Conservation (phyloP, 2,797 vertebrate genomes). For the Cuculus canorus region DNA sequence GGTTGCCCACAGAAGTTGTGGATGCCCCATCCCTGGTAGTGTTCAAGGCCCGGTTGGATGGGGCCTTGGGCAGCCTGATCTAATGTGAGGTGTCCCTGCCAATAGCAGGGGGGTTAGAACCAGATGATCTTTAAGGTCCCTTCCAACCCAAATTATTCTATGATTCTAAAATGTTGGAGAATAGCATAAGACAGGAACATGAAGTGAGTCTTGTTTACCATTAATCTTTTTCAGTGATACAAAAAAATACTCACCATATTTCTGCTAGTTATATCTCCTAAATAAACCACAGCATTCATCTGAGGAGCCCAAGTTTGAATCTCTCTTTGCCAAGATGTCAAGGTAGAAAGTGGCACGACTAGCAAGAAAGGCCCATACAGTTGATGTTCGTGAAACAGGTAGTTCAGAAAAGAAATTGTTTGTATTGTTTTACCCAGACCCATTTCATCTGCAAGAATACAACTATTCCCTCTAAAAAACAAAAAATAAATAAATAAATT, state of each 20-base stretch:
- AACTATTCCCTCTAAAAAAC: conserved; percentile 74
- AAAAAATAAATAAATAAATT: background rate
- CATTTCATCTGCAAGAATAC: conserved; percentile 98
- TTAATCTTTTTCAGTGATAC: background rate
- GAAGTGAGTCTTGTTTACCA: background rate
- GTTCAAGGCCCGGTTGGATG: no score
- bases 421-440: conserved; percentile 98
- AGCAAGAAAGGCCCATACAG: conserved; percentile 46
- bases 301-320: conserved; percentile 90
- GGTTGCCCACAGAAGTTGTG: no score
- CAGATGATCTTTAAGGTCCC: no score
- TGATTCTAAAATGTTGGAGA: conserved; percentile 32
- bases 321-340: conserved; percentile 96
- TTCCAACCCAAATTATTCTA: no score
- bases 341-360: conserved; percentile 73
- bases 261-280: conserved; percentile 93
- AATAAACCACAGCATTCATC: conserved; percentile 93
- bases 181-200: background rate
- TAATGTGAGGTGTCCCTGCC: no score
- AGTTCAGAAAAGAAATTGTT: conserved; percentile 95
- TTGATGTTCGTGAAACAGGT: conserved; percentile 89
- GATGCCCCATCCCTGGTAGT: no score
- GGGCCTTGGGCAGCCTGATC: no score
- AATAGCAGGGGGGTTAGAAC: no score
- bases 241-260: conserved; percentile 83